These are phyloP conservation scores for Bursaphelenchus okinawaensis DNA, from an alignment of 2,888 invertebrate genomes.

Conservation along the genomic window DNA sequence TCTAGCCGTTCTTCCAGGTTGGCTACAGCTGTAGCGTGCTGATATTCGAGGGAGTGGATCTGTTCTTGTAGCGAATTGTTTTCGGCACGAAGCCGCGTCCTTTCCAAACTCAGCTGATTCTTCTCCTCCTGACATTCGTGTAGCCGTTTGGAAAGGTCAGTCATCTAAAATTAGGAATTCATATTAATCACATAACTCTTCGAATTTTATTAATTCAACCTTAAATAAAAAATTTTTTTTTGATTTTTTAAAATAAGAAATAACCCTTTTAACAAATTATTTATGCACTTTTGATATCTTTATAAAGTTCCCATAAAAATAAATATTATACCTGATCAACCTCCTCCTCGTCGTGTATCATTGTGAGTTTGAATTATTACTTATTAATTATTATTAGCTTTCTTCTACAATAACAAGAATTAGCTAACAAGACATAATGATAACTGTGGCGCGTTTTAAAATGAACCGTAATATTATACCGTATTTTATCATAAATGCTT, in stretches of 20 bases:
- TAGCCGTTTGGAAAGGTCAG: slow-evolving; percentile 45
- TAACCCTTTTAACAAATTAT: not conserved
- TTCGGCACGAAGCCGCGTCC: slow-evolving; percentile 47
- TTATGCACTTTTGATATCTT: not conserved
- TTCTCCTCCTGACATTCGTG: slow-evolving; percentile 50
- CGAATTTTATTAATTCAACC: not conserved
- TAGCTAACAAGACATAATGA: too few relatives aligned
- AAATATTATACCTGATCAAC: not conserved
- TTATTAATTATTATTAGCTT: too few relatives aligned
- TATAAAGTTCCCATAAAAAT: too few relatives aligned
- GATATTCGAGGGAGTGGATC: slow-evolving; percentile 51
- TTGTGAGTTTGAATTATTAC: too few relatives aligned
- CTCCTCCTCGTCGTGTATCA: not conserved
- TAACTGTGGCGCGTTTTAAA: too few relatives aligned
- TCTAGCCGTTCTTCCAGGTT: slow-evolving; percentile 45
- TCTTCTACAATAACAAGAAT: too few relatives aligned
- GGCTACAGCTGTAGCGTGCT: slow-evolving; percentile 37
- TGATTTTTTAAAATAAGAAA: not conserved
- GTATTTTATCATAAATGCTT: too few relatives aligned
- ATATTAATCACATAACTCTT: too few relatives aligned
- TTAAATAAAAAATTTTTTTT: not conserved
- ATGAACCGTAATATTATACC: too few relatives aligned
- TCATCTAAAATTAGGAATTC: slow-evolving; percentile 34
- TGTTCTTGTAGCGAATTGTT: slow-evolving; percentile 55
- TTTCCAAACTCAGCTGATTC: slow-evolving; percentile 40